Conservation (phyloP, 1,140 invertebrate genomes). For the Drosophila kohkoa region DNA sequence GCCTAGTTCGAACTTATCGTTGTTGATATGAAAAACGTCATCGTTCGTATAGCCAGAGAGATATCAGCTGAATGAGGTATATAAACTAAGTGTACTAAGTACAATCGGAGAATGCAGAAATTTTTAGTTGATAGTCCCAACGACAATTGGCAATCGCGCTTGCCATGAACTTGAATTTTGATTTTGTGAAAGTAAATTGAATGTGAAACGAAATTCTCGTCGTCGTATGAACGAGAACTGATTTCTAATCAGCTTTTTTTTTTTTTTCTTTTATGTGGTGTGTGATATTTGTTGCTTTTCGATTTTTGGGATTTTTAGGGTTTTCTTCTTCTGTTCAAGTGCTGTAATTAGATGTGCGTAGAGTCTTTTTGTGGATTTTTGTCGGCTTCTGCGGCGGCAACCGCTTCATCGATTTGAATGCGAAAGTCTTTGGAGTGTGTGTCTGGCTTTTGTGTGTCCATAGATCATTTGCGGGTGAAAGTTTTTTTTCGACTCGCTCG, state of each 20-base stretch:
- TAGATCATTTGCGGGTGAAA: slow-evolving; percentile 79
- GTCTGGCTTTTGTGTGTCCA: slow-evolving; percentile 46
- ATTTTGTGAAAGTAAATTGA: slow-evolving; percentile 63
- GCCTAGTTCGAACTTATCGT: slow-evolving; percentile 14
- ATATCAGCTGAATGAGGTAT: neutral
- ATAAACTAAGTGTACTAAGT: slow-evolving; percentile 17
- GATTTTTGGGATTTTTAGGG: neutral
- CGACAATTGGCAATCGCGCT: slow-evolving; percentile 32
- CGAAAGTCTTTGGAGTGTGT: slow-evolving; percentile 61
- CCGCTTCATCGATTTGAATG: slow-evolving; percentile 51
- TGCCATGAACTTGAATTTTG: slow-evolving; percentile 74
- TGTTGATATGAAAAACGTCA: slow-evolving; percentile 13
- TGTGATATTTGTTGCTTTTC: neutral
- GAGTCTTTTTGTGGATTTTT: slow-evolving; percentile 13
- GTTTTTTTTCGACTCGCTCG: slow-evolving; percentile 55
- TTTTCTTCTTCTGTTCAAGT: slow-evolving; percentile 36
- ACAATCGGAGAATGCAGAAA: neutral
- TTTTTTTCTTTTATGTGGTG: too few relatives aligned
- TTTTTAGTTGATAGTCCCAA: neutral
- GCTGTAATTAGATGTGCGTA: slow-evolving; percentile 78
- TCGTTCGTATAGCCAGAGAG: slow-evolving; percentile 9
- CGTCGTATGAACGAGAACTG: slow-evolving; percentile 52
- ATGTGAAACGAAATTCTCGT: slow-evolving; percentile 23
- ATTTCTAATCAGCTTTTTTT: slow-evolving; percentile 69
- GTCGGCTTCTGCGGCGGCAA: slow-evolving; percentile 6